Base-by-base conservation (phyloP, 2,888 invertebrate species). In the Parnassius mnemosyne region DNA sequence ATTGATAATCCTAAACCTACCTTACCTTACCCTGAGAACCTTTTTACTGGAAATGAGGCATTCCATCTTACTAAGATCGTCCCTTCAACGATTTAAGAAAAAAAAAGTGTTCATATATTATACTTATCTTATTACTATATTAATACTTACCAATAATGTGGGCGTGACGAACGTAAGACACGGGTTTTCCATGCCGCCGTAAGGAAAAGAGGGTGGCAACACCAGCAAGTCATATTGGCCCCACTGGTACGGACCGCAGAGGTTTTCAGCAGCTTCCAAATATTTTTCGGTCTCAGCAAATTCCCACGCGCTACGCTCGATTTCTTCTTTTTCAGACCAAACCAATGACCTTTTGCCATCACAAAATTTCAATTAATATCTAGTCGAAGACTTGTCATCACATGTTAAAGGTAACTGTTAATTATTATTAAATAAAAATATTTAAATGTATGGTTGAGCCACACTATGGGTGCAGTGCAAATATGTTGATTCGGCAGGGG, bases 121-220 rank as follows among this genome's bases (percentile, higher is more conserved):
- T n/a, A n/a, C n/a, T n/a, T n/a, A n/a, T n/a, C n/a, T n/a, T n/a
- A n/a, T n/a, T n/a, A n/a, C n/a, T n/a, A n/a, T n/a, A 46, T 10
- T 50, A 12, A 43, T 42, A 78, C 92, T 92, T 81, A 96, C 96
- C 89, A 99, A 85, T 56, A 98, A 78, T 0, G 98, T 98, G 3
- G 98, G 98, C 0, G 98, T 98, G 3, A 98, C 95, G 85, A 99
- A 99, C 0, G 98, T 98, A 56, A 99, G 87, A 80, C 98, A 98
- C 0, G 98, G 98, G 91, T 99, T 98, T 86, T 99, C 98, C 98
- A 99, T 99, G 20, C 98, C 98, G 1, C 98, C 98, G 80, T 95
- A 98, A 0, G 98, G 97, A 91, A 98, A 99, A 68, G 96, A 96
- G 0, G 98, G 97, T 0, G 98, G 98, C 77, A 99, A 92, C 49